These are phyloP conservation scores for Chymomyza costata DNA, from an alignment of 1,140 invertebrate genomes.

Conservation along the genomic window DNA sequence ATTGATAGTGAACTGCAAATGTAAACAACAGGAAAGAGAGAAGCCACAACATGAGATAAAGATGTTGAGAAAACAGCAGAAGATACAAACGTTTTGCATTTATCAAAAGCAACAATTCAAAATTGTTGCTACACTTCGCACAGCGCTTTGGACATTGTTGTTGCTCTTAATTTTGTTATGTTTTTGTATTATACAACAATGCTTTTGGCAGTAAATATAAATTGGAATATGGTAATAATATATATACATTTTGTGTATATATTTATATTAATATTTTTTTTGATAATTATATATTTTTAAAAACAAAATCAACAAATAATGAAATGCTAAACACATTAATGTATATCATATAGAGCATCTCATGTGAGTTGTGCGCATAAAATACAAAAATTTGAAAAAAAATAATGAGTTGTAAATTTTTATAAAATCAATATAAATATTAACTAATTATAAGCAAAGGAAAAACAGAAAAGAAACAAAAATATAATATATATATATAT, in stretches of 20 bases:
- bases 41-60: constrained; percentile 32
- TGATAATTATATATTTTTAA: constrained; percentile 48
- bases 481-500: constrained; percentile 30
- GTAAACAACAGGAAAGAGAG: constrained; percentile 10
- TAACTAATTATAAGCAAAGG: constrained; percentile 66
- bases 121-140: constrained; percentile 38
- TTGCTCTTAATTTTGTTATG: constrained; percentile 43
- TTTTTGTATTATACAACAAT: constrained; percentile 50
- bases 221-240: constrained; percentile 38
- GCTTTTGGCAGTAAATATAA: constrained; percentile 18
- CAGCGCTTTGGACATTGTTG: constrained; percentile 37
- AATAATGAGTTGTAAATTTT: constrained; percentile 48
- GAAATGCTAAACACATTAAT: too few species aligned
- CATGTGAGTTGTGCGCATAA: constrained; percentile 24
- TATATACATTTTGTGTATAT: constrained; percentile 11
- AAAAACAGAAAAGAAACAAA: constrained; percentile 27
- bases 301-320: constrained; percentile 9
- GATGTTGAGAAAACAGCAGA: too few species aligned
- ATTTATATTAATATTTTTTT: constrained; percentile 55
- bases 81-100: constrained; percentile 54
- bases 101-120: constrained; percentile 52
- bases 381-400: constrained; percentile 26
- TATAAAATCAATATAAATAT: constrained; percentile 44
- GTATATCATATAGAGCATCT: too few species aligned
- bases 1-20: neutral